These are phyloP conservation scores for Hypanus sabinus DNA, from an alignment of 2,113 vertebrate species.

Conservation along the genomic window DNA sequence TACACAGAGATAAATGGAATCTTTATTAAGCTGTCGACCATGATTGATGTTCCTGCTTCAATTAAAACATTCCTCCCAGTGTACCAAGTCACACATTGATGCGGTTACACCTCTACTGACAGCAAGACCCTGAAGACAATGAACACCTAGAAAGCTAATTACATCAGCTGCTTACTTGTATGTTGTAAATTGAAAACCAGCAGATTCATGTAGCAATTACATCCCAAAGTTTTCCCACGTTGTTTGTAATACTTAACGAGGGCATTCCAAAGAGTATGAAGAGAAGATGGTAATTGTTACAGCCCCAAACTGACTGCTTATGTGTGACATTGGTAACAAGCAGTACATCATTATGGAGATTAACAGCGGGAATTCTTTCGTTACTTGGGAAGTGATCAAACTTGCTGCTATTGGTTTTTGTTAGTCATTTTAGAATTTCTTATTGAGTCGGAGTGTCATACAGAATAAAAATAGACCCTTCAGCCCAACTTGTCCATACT, in stretches of 20 bases:
- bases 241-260: not conserved
- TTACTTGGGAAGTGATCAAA: too few relatives aligned
- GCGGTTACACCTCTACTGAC: not conserved
- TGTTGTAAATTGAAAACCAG: not conserved
- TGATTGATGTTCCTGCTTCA: constrained; percentile 20
- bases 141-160: constrained; percentile 16
- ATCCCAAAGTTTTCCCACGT: not conserved
- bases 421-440: not conserved
- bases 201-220: not conserved
- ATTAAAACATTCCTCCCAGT: constrained; percentile 8
- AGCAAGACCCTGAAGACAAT: not conserved
- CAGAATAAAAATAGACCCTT: too few relatives aligned
- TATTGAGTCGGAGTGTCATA: not conserved
- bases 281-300: not conserved
- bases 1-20: not conserved
- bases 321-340: not conserved
- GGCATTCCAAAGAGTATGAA: not conserved
- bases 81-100: constrained; percentile 21
- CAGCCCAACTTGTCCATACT: too few relatives aligned
- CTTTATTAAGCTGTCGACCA: constrained; percentile 17
- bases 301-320: not conserved
- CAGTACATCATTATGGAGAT: not conserved
- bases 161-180: not conserved
- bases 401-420: not conserved
- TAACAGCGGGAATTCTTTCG: not conserved